Evolutionary conservation across 2,888 invertebrate species (phyloP).

Genomic region (Margaritifera margaritifera): DNA sequence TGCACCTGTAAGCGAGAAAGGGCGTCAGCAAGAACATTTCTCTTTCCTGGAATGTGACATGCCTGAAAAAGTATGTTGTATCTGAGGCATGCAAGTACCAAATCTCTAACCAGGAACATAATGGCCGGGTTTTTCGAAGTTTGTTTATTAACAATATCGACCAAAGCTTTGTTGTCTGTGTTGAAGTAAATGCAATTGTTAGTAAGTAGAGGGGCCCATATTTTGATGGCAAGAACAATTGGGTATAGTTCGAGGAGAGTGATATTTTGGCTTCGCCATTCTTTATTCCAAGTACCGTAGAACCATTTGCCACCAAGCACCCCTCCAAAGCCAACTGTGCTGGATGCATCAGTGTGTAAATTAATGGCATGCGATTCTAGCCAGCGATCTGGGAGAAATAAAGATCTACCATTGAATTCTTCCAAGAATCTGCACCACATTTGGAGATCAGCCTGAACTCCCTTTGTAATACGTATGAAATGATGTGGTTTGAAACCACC

Average conservation of each 20-base stretch:
- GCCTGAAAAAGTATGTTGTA: slow-evolving; percentile 20
- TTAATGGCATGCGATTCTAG: too few species aligned
- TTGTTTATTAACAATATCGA: slow-evolving; percentile 26
- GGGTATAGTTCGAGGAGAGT: slow-evolving; percentile 30
- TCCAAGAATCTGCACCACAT: slow-evolving; percentile 20
- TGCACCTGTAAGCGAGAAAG: slow-evolving; percentile 31
- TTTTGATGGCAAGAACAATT: slow-evolving; percentile 28
- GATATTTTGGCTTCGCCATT: background rate
- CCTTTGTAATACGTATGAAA: slow-evolving; percentile 7
- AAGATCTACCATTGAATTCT: slow-evolving; percentile 21
- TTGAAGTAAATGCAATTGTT: slow-evolving; percentile 19
- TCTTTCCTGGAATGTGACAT: slow-evolving; percentile 19
- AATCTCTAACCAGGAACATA: slow-evolving; percentile 29
- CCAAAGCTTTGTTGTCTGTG: slow-evolving; percentile 25
- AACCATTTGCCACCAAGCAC: slow-evolving; percentile 10
- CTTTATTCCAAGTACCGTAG: slow-evolving; percentile 18
- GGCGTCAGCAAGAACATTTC: slow-evolving; percentile 25
- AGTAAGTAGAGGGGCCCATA: slow-evolving; percentile 12
- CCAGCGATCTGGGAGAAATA: too few species aligned
- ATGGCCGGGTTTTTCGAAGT: slow-evolving; percentile 15
- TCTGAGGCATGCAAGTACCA: slow-evolving; percentile 16
- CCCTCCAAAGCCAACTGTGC: slow-evolving; percentile 23
- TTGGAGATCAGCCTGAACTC: slow-evolving; percentile 6
- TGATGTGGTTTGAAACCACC: slow-evolving; percentile 7
- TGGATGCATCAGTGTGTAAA: too few species aligned